These are phyloP conservation scores for Balaenoptera acutorostrata DNA, from an alignment of 2,113 vertebrate genomes.

Conservation along the genomic window DNA sequence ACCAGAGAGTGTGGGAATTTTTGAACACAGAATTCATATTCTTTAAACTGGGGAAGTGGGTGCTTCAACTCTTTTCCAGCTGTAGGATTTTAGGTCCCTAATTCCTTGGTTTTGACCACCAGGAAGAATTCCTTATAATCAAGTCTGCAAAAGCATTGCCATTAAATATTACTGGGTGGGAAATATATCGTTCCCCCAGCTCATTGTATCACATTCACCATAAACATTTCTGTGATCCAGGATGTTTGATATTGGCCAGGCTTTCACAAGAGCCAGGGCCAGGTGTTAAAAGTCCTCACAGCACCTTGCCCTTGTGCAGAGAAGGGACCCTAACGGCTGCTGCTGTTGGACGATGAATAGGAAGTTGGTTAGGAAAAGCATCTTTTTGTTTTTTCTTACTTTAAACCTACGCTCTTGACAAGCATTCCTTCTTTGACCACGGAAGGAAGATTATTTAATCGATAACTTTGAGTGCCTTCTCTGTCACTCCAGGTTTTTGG, in stretches of 20 bases:
- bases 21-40: neutral
- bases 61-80: neutral
- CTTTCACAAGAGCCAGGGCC: neutral
- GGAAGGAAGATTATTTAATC: neutral
- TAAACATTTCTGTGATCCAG: neutral
- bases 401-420: neutral
- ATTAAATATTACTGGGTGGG: neutral
- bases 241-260: neutral
- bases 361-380: neutral
- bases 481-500: neutral
- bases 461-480: neutral
- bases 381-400: neutral
- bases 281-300: rapidly evolving
- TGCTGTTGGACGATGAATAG: neutral
- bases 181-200: neutral
- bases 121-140: neutral
- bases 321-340: neutral
- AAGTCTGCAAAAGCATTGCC: neutral
- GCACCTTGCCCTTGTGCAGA: neutral
- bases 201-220: neutral
- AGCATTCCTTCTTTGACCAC: neutral
- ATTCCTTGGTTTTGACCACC: neutral
- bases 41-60: neutral
- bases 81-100: neutral
- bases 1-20: neutral